Base-by-base conservation (phyloP, 2,888 invertebrate genomes). In the Mythimna pallens region DNA sequence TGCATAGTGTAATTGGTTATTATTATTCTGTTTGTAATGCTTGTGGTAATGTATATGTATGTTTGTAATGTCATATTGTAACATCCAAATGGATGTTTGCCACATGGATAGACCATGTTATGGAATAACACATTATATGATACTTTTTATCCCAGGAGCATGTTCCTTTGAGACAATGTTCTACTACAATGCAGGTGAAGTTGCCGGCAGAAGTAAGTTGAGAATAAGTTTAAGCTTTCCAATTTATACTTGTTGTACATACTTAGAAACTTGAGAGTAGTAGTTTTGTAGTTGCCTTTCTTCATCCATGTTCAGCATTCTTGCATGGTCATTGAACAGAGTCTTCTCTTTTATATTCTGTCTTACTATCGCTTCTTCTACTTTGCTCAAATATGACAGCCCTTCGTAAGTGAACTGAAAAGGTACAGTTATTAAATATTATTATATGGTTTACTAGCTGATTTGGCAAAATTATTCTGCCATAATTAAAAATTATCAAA, bases 381-480 rank as follows among this genome's bases (percentile, higher is more conserved):
- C 87, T 86, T 95, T 96, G 88, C 97, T 97, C 34, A 98, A 89
- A 87, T 97, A 98, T 4, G 98, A 97, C 65, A 98, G 94, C 9
- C 98, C 98, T 82, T 97, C 94, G 89, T 97, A 97, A 25, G 96
- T 95, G 85, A 97, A 97, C 98, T 98, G 94, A 58, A 95, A 94
- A 69, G n/a, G n/a, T 30, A 43, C 0, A 12, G 17, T 14, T 25
- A 50, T 43, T 1, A 8, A 43, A 22, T 22, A 17, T n/a, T 0
- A 55, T 25, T 64, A 30, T 6, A 14, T 10, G 22, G 9, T 36
- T 20, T 17, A 30, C 30, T 25, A 25, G 25, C 25, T 25, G 1
- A 25, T 2, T 25, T 25, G 25, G 25, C 25, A 25, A 25, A 25
- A 25, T 25, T 25, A 25, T 25, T 25, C 25, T 25, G 1, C 25